phyloP scores from a whole-genome alignment of 2,888 invertebrate genomes.

The Ecdyonurus torrentis region DNA sequence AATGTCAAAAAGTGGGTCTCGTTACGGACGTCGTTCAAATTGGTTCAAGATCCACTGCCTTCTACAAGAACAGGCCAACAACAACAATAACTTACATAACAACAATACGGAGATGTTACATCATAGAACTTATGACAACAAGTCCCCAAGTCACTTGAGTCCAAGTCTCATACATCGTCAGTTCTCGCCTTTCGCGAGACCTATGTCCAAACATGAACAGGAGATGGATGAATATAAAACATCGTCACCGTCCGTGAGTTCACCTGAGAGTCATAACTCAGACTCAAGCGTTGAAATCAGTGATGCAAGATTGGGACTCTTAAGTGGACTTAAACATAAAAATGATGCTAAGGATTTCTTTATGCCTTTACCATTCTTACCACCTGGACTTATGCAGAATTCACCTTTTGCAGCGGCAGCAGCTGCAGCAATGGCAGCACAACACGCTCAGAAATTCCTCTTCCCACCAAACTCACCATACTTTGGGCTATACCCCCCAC shows the following conservation, averaged over 20 bases:
- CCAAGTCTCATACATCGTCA: background rate
- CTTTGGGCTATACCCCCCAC: background rate
- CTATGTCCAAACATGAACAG: background rate
- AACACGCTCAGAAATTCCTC: background rate
- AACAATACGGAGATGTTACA: background rate
- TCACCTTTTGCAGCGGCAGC: background rate
- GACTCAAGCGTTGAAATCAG: constrained; percentile 45
- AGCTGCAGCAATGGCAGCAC: background rate
- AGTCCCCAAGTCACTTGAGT: background rate
- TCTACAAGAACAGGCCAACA: constrained; percentile 50
- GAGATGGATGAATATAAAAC: constrained; percentile 57
- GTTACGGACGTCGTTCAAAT: constrained; percentile 77
- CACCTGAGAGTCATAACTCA: constrained; percentile 69
- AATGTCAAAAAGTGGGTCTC: constrained; percentile 82
- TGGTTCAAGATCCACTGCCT: constrained; percentile 91
- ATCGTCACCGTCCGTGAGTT: constrained; percentile 57
- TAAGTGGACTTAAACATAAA: background rate
- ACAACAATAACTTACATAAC: background rate
- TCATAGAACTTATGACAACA: background rate
- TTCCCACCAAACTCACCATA: background rate
- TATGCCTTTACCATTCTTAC: constrained; percentile 1
- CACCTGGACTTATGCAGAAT: background rate
- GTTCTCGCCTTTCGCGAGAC: background rate
- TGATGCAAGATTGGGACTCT: constrained; percentile 11
- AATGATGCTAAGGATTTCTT: constrained; percentile 2